Evolutionary conservation across 2,113 vertebrate species (phyloP), one percentile per base, ranked within the genome.

Genomic region (Chionodraco myersi): DNA sequence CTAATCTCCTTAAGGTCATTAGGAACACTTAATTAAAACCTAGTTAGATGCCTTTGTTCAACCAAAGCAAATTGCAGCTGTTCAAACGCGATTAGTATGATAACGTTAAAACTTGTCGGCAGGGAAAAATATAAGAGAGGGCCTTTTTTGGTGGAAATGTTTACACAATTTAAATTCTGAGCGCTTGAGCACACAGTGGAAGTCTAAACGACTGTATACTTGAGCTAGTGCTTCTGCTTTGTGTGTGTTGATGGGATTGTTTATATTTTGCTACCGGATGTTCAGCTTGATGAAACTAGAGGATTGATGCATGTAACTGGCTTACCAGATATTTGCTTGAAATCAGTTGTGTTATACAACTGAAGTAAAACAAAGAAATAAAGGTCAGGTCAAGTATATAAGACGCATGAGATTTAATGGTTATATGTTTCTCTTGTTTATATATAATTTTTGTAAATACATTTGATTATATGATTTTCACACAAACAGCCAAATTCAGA

Each of bases 1-100:
- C 96, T 97, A 98, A 99, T 97, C 96, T 94, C 96, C 95, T 96
- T 97, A 96, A 97, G 96, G 97, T 97, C 96, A 96, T 99, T 98
- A 97, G 95, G 94, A 95, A 95, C 96, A 98, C 97, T 98, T 98
- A 96, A 99, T 99, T 98, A 98, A 98, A 98, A 96, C 94, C 95
- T 96, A 96, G 96, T 97, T 97, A 97, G 96, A 93, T 93, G 92
- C 90, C 93, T 94, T 93, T 93, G 92, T 93, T 95, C 92, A 90
- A 88, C 92, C 93, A 93, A 92, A 93, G 92, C 91, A 93, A 93
- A 93, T 93, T 94, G 93, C 91, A 94, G 92, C 92, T 94, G 94
- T 93, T 95, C 91, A 94, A 94, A 94, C 84, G 80, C 88, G 92
- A 95, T 94, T 92, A 93, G 92, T 88, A 89, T 88, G 93, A 95